Evolutionary conservation across 2,113 vertebrate genomes (phyloP), one percentile per base, ranked within the genome.

Genomic region (cattle (Bos taurus)): DNA sequence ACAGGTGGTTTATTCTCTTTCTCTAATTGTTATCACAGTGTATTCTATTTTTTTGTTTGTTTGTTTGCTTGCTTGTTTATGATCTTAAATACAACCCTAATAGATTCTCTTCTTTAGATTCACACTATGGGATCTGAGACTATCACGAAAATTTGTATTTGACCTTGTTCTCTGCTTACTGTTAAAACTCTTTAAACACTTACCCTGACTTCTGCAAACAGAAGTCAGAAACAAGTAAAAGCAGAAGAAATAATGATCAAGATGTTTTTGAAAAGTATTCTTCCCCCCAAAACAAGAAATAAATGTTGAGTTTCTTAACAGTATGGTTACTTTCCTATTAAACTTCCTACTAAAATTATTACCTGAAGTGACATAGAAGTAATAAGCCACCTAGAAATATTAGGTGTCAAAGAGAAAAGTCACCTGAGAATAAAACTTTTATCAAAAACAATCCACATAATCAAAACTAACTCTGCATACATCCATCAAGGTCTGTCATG

Each of bases 361-460:
- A 84, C 14, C 67, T 54, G 30, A 91, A 59, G 88, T 59, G 40
- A 88, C 17, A 80, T 0, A 87, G 36, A 91, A 94, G 5, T 60
- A 96, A 89, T 26, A 67, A 90, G 54, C 6, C 46, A 92, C 21
- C 23, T 78, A 93, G 84, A 97, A 97, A 89, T 84, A 84, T 1
- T 40, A 16, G 11, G 0, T 56, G n/a, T n/a, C 64, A 84, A 43
- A 78, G 23, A 88, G 15, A 85, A 96, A 90, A 90, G n/a, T 92
- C 77, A 87, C 33, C 26, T 50, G 12, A 91, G 28, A 50, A 95
- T 84, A 59, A 95, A 96, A 93, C 46, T 83, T 78, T 83, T 82
- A 83, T 86, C 46, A 64, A 84, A 98, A 74, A 57, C 28, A 81
- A 84, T 64, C 52, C 40, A 78, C 17, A 88, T 54, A 56, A 92